Conservation (phyloP, 2,888 invertebrate genomes). For the Leptura quadrifasciata region DNA sequence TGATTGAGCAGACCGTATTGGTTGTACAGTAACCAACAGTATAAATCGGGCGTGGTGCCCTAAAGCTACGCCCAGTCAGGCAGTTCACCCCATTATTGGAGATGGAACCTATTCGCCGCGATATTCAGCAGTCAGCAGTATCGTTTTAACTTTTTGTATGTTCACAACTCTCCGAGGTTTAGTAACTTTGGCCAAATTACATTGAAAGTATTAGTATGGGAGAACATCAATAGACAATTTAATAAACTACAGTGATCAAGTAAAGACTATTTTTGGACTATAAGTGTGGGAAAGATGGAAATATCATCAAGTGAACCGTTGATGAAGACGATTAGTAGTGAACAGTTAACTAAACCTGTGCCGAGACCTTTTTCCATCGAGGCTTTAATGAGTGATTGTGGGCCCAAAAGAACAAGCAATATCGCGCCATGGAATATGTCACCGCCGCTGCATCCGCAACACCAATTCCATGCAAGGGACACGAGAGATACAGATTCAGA, state of each 20-base stretch:
- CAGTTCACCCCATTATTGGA: conserved; percentile 37
- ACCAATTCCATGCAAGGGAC: conserved; percentile 50
- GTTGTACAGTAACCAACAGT: conserved; percentile 45
- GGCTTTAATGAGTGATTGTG: conserved; percentile 76
- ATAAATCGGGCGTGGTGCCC: conserved; percentile 51
- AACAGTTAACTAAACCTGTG: conserved; percentile 70
- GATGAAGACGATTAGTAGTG: conserved; percentile 56
- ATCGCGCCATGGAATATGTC: conserved; percentile 61
- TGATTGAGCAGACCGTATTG: conserved; percentile 55
- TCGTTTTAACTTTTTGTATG: conserved; percentile 58
- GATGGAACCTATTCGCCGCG: conserved; percentile 31
- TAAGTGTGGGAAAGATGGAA: conserved; percentile 54
- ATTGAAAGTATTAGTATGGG: not conserved
- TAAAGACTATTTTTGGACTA: not conserved
- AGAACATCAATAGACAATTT: not conserved
- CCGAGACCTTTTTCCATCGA: conserved; percentile 81
- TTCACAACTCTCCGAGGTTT: conserved; percentile 23
- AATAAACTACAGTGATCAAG: not conserved
- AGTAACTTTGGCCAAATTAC: not conserved
- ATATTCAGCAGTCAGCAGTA: conserved; percentile 57
- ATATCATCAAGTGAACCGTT: conserved; percentile 60
- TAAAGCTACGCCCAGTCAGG: conserved; percentile 58
- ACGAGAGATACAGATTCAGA: conserved; percentile 70
- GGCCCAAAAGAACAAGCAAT: conserved; percentile 62
- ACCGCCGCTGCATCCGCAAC: conserved; percentile 50